Conservation (phyloP, 1,140 invertebrate genomes). For the Drosophila leontia region DNA sequence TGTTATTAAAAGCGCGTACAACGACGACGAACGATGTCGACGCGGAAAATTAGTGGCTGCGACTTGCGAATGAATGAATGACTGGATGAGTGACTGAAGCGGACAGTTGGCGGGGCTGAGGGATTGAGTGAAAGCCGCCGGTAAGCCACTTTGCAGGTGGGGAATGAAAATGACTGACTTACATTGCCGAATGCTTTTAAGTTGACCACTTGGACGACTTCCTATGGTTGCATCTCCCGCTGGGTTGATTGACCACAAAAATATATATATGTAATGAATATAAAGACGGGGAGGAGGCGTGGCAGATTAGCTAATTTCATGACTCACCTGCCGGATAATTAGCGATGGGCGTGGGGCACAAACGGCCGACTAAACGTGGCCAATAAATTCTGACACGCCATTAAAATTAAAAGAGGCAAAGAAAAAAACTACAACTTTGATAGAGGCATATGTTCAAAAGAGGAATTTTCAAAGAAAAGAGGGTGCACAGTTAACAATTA, state of each 20-base stretch:
- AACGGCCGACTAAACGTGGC: conserved; percentile 71
- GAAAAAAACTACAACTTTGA: conserved; percentile 1
- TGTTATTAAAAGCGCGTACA: conserved; percentile 71
- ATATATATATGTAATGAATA: not conserved
- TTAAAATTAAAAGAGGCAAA: conserved; percentile 60
- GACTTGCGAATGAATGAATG: conserved; percentile 51
- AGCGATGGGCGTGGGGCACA: conserved; percentile 26
- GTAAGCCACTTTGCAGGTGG: conserved; percentile 66
- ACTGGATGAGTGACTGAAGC: conserved; percentile 43
- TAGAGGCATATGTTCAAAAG: conserved; percentile 3
- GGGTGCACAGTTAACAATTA: not conserved
- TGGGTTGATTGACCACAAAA: conserved; percentile 50
- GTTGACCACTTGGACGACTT: conserved; percentile 46
- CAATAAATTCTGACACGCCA: conserved; percentile 81
- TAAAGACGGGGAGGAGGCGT: conserved; percentile 9
- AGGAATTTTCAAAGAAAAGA: not conserved
- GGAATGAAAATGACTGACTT: conserved; percentile 56
- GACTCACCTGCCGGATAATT: conserved; percentile 63
- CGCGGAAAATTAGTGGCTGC: conserved; percentile 66
- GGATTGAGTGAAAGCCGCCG: conserved; percentile 70
- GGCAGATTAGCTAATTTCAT: conserved; percentile 63
- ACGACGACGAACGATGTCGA: conserved; percentile 79
- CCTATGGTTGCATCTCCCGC: conserved; percentile 75
- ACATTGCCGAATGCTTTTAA: conserved; percentile 64
- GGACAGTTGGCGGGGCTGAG: conserved; percentile 20